Evolutionary conservation across 1,140 invertebrate species (phyloP), one percentile per base, ranked within the genome.

Genomic region (Melanaphis sacchari): DNA sequence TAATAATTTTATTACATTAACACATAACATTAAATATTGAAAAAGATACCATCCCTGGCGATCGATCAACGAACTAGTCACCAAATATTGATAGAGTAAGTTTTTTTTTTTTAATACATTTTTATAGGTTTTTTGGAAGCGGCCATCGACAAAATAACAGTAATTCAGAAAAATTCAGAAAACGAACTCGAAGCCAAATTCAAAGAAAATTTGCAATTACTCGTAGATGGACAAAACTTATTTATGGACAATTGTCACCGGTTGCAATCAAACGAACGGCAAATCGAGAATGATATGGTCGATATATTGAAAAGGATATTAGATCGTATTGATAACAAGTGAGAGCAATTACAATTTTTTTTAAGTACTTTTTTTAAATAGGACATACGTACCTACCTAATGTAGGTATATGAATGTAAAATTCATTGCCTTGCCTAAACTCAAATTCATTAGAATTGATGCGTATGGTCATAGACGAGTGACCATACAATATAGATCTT

Each of bases 271-370:
- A 93, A 93, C 36, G 93, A 93, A 82, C 87, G 66, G 4, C 93
- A 93, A 93, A 93, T 93, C n/a, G 93, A 93, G 40, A 89, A 93
- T 18, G 89, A 93, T 4, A 90, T 93, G 54, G 66, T 93, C 8
- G 26, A 40, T 22, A 90, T 93, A 81, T 40, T 93, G 3, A 59
- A 93, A 54, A 41, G 66, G n/a, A 82, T 93, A 40, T 76, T 90
- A 21, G 46, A 90, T 36, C 89, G 90, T 11, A 81, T 93, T 43
- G 88, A 93, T 84, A 93, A 90, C 46, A 89, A 82, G 93, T 93
- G 36, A 92, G 52, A 54, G 7, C 6, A 9, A n/a, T 87, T 43
- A 26, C 0, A 87, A n/a, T n/a, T 66, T 31, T 31, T n/a, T 26
- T 2, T 31, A 31, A 59, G 7, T 31, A 1, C 7, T 31, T 59